A percentile compares a stretch with the other conserved stretches of the same genome.
phyloP scores from a whole-genome alignment of 1,140 invertebrate genomes.

The Listronotus oregonensis region DNA sequence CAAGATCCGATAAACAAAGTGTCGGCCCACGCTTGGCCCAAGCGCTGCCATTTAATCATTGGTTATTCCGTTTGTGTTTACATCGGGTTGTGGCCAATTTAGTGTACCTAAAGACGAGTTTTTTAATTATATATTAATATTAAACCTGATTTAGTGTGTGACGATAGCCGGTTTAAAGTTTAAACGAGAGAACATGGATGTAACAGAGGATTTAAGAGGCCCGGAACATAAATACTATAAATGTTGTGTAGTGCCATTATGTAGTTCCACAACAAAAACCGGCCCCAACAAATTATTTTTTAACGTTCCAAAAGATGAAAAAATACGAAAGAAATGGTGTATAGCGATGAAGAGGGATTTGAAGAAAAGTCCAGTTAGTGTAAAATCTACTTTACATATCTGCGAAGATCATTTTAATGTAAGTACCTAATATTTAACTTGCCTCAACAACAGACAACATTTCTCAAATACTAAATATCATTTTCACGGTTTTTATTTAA shows the following conservation, averaged over 20 bases:
- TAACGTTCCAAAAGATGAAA: neutral
- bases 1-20: no score
- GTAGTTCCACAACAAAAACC: no score
- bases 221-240: conserved; percentile 4
- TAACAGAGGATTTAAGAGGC: neutral
- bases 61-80: no score
- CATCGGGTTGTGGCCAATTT: no score
- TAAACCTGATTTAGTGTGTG: no score
- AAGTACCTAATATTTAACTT: neutral
- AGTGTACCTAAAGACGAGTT: no score
- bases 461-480: neutral
- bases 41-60: no score
- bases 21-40: no score
- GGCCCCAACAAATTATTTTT: neutral
- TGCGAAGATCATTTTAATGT: neutral
- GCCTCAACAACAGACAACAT: neutral
- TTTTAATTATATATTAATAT: no score
- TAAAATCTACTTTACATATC: neutral
- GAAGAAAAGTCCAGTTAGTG: neutral
- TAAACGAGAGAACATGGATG: no score
- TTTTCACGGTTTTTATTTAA: no score
- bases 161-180: no score
- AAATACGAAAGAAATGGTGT: neutral
- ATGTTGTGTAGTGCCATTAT: neutral
- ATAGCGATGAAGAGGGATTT: neutral